phyloP scores from a whole-genome alignment of 2,888 invertebrate genomes.

The Galeruca laticollis region DNA sequence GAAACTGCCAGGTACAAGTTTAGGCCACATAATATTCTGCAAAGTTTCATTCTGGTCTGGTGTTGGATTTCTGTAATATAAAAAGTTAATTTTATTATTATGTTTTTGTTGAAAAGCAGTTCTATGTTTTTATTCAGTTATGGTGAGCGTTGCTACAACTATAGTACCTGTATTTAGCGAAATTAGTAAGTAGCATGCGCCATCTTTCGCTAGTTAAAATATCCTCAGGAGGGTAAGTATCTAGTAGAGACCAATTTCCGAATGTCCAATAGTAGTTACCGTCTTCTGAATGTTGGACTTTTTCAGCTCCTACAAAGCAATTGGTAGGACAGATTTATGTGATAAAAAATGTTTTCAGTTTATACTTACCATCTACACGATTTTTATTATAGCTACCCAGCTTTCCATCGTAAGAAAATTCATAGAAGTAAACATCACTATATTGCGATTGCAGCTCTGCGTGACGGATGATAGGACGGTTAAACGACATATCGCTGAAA shows the following conservation, averaged over 20 bases:
- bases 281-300: conserved; percentile 49
- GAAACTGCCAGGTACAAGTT: conserved; percentile 37
- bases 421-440: conserved; percentile 49
- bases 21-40: conserved; percentile 45
- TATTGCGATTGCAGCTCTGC: conserved; percentile 46
- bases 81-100: conserved; percentile 8
- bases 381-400: conserved; percentile 27
- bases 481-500: conserved; percentile 45
- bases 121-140: neutral
- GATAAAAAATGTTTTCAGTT: neutral
- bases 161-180: conserved; percentile 70
- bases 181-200: conserved; percentile 69
- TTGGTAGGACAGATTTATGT: neutral
- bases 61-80: conserved; percentile 43
- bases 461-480: conserved; percentile 43
- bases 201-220: conserved; percentile 35
- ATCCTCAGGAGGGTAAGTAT: conserved; percentile 34
- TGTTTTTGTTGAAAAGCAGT: conserved; percentile 2
- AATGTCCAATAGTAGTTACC: conserved; percentile 46
- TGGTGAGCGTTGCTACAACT: neutral
- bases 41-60: conserved; percentile 33
- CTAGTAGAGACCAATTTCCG: conserved; percentile 41
- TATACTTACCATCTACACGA: conserved; percentile 20
- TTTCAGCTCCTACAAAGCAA: conserved; percentile 41
- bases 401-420: conserved; percentile 46